phyloP scores from a whole-genome alignment of 2,888 invertebrate species.

The Eudemis profundana region DNA sequence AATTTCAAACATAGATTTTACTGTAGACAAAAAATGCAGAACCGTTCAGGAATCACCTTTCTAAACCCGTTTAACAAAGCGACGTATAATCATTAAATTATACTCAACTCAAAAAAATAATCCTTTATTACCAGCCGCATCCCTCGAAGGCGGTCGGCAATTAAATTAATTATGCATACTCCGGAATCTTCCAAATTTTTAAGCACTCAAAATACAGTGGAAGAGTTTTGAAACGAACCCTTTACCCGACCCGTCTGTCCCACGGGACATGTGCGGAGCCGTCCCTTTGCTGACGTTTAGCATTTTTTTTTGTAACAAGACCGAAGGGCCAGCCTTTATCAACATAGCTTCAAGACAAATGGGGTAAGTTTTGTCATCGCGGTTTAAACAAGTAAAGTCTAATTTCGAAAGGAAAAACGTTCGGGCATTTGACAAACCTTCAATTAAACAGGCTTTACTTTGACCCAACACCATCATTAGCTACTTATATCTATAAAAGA shows the following conservation, averaged over 20 bases:
- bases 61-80: not conserved
- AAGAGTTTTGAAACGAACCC: slow-evolving; percentile 27
- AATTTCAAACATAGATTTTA: too few species aligned
- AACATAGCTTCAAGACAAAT: slow-evolving; percentile 29
- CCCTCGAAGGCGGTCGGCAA: slow-evolving; percentile 11
- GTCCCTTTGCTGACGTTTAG: slow-evolving; percentile 47
- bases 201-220: slow-evolving; percentile 24
- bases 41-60: too few species aligned
- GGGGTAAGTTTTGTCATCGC: slow-evolving; percentile 14
- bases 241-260: slow-evolving; percentile 24
- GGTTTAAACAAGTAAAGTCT: slow-evolving; percentile 4
- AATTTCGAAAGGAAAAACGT: not conserved
- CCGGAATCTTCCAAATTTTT: slow-evolving; percentile 29
- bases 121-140: slow-evolving; percentile 8
- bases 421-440: not conserved
- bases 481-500: too few species aligned
- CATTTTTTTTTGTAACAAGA: slow-evolving; percentile 40
- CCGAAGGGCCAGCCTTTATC: slow-evolving; percentile 26
- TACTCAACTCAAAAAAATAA: slow-evolving; percentile 8
- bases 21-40: too few species aligned
- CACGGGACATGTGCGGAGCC: slow-evolving; percentile 41
- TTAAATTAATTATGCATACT: slow-evolving; percentile 40
- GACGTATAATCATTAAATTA: slow-evolving; percentile 5
- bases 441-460: not conserved
- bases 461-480: too few species aligned